phyloP scores from a whole-genome alignment of 2,888 invertebrate genomes.

The Drosophila emarginata region DNA sequence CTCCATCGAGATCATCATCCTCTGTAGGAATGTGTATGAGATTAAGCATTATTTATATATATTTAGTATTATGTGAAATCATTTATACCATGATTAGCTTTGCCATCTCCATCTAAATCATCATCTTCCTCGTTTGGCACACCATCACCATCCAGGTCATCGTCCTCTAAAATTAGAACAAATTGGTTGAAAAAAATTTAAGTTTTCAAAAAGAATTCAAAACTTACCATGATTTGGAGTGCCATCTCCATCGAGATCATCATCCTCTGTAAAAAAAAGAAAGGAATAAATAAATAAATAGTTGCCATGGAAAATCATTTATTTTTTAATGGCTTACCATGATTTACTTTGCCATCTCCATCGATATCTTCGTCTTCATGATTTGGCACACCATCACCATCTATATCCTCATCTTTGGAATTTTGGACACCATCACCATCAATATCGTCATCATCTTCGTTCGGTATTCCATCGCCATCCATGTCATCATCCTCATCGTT shows the following conservation, averaged over 20 bases:
- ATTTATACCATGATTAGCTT: constrained; percentile 83
- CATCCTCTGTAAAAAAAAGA: constrained; percentile 56
- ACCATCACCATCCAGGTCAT: constrained; percentile 64
- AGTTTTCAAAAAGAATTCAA: constrained; percentile 13
- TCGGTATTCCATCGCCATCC: constrained; percentile 75
- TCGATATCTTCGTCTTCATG: constrained; percentile 81
- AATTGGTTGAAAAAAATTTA: constrained; percentile 23
- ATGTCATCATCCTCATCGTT: constrained; percentile 77
- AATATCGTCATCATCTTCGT: constrained; percentile 70
- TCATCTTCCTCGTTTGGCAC: constrained; percentile 53
- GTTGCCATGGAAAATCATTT: no score
- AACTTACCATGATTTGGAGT: constrained; percentile 70
- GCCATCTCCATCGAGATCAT: constrained; percentile 74
- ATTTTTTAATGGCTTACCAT: constrained; percentile 48
- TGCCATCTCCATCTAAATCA: constrained; percentile 81
- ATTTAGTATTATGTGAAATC: background rate
- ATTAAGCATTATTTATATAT: background rate
- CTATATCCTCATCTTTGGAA: constrained; percentile 70
- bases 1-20: constrained; percentile 79
- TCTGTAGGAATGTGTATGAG: constrained; percentile 48
- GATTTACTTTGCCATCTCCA: constrained; percentile 79
- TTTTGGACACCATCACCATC: constrained; percentile 74
- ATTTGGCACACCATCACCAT: constrained; percentile 80
- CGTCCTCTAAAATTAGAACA: constrained; percentile 43
- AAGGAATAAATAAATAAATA: background rate